Percentiles rank a stretch among this genome's conserved stretches.
Conservation (phyloP, 1,140 invertebrate species). For the Euura saliciscinereae region DNA sequence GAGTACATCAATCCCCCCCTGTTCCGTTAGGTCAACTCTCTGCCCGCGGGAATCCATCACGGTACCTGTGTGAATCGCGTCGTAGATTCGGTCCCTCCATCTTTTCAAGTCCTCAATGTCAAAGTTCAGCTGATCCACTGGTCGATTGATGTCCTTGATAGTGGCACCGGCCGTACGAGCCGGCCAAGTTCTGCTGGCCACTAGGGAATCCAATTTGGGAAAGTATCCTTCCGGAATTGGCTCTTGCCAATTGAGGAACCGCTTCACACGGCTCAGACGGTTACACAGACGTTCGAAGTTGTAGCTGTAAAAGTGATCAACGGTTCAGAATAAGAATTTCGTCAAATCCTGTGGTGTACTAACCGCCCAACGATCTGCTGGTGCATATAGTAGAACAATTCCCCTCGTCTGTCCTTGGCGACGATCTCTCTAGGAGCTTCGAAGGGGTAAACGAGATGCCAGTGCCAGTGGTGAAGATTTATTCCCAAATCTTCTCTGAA, state of each 20-base stretch:
- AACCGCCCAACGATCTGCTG: slow-evolving; percentile 72
- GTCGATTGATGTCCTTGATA: slow-evolving; percentile 69
- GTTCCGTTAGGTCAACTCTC: slow-evolving; percentile 65
- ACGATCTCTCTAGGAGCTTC: slow-evolving; percentile 65
- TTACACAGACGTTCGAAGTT: slow-evolving; percentile 74
- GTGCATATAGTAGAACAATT: slow-evolving; percentile 82
- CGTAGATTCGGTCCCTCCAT: slow-evolving; percentile 76
- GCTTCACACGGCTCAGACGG: slow-evolving; percentile 62
- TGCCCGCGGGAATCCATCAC: slow-evolving; percentile 60
- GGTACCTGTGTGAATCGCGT: slow-evolving; percentile 74
- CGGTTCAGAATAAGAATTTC: background rate
- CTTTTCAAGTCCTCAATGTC: slow-evolving; percentile 74
- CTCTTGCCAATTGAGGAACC: slow-evolving; percentile 66
- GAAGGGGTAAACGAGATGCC: slow-evolving; percentile 81
- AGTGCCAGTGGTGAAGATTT: slow-evolving; percentile 82
- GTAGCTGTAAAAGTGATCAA: slow-evolving; percentile 60
- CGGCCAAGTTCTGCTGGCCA: slow-evolving; percentile 69
- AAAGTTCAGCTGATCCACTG: slow-evolving; percentile 68
- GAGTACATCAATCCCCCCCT: slow-evolving; percentile 77
- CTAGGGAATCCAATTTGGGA: slow-evolving; percentile 72
- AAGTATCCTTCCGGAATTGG: slow-evolving; percentile 75
- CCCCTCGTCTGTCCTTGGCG: slow-evolving; percentile 73
- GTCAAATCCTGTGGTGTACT: background rate
- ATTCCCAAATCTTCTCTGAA: slow-evolving; percentile 66
- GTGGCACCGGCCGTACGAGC: slow-evolving; percentile 64